Percentiles rank a stretch among this genome's conserved stretches.
phyloP scores from a whole-genome alignment of 2,888 invertebrate genomes.

The Nemotelus pantherinus region DNA sequence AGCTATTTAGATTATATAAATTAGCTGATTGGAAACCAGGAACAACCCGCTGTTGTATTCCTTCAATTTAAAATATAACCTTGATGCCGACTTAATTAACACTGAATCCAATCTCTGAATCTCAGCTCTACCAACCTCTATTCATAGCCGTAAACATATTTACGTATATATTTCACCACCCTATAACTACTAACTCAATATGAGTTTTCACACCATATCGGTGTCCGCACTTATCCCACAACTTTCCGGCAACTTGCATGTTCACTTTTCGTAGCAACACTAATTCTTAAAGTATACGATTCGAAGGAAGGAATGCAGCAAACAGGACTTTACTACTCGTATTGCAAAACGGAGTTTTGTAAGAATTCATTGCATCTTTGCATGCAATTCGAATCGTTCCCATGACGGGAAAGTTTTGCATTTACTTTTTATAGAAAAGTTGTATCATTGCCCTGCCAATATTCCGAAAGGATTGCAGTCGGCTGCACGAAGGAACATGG shows the following conservation, averaged over 20 bases:
- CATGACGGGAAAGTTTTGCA: background rate
- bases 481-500: background rate
- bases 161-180: background rate
- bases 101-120: background rate
- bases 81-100: conserved; percentile 17
- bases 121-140: background rate
- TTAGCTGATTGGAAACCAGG: too few species aligned
- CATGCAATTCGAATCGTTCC: conserved; percentile 19
- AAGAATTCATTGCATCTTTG: conserved; percentile 31
- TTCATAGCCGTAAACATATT: background rate
- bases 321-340: background rate
- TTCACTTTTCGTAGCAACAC: background rate
- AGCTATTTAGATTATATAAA: too few species aligned
- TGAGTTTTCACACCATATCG: conserved; percentile 4
- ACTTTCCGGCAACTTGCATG: background rate
- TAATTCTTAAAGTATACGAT: background rate
- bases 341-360: background rate
- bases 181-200: background rate
- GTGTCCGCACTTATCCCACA: background rate
- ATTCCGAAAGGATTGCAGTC: background rate
- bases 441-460: background rate
- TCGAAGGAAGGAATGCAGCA: conserved; percentile 10
- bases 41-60: too few species aligned
- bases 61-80: background rate
- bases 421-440: conserved; percentile 23